phyloP scores from a whole-genome alignment of 2,113 vertebrate species.

The Machaerirhynchus nigripectus region DNA sequence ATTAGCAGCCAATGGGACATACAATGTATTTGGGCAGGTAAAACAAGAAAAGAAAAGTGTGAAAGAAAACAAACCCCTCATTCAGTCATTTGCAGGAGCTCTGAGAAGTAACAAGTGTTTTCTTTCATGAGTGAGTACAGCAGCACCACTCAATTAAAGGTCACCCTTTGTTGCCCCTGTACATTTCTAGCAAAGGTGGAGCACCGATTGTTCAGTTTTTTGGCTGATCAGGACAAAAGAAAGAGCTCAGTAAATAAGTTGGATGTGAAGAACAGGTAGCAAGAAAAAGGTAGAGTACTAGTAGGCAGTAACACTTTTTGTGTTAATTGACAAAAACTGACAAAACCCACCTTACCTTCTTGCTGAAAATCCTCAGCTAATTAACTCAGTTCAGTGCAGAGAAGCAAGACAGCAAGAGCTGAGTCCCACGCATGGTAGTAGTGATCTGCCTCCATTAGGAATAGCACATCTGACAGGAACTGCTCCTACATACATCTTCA shows the following conservation, averaged over 20 bases:
- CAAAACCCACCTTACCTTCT: neutral
- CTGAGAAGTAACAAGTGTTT: neutral
- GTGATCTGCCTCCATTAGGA: neutral
- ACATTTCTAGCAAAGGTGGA: neutral
- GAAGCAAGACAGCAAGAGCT: neutral
- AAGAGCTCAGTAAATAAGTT: neutral
- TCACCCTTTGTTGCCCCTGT: neutral
- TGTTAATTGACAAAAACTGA: neutral
- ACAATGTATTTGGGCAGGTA: neutral
- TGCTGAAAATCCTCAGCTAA: neutral
- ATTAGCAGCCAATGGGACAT: neutral
- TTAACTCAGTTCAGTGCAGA: neutral
- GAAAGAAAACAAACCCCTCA: neutral
- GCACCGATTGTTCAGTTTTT: neutral
- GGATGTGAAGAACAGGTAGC: neutral
- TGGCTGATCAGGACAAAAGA: neutral
- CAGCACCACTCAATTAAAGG: neutral
- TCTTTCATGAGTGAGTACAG: neutral
- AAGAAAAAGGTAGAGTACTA: neutral
- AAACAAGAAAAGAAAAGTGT: neutral
- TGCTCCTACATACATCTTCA: neutral
- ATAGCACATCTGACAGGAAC: neutral
- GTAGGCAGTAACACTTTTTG: neutral
- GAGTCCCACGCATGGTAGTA: neutral
- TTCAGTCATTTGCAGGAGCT: neutral